Evolutionary conservation across 1,140 invertebrate species (phyloP).

Genomic region (Hyles vespertilio): DNA sequence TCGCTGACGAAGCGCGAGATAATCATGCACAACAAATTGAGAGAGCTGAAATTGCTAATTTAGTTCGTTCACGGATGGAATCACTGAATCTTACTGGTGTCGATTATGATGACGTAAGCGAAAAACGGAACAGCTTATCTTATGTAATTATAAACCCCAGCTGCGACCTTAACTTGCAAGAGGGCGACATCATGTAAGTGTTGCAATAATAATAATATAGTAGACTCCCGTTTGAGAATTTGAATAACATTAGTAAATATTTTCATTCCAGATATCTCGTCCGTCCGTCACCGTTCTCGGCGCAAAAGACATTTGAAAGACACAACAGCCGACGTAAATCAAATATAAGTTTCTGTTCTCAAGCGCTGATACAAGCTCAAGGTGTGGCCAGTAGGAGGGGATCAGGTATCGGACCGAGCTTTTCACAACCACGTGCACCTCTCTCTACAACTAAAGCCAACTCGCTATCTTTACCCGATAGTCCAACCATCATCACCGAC

Average conservation of each 20-base stretch:
- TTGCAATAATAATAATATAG: too few species aligned
- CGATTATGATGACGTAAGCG: slow-evolving; percentile 95
- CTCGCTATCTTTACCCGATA: slow-evolving; percentile 90
- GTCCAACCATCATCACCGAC: slow-evolving; percentile 85
- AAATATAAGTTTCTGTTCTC: slow-evolving; percentile 92
- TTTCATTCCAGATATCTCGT: slow-evolving; percentile 84
- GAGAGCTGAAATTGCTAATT: slow-evolving; percentile 94
- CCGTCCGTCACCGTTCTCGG: slow-evolving; percentile 92
- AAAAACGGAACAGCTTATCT: slow-evolving; percentile 93
- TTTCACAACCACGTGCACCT: slow-evolving; percentile 82
- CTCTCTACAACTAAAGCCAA: slow-evolving; percentile 90
- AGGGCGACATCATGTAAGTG: slow-evolving; percentile 95
- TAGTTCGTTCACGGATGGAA: slow-evolving; percentile 95
- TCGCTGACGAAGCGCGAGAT: slow-evolving; percentile 88
- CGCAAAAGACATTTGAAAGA: slow-evolving; percentile 94
- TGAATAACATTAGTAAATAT: background rate
- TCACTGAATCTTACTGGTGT: slow-evolving; percentile 91
- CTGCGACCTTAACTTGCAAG: slow-evolving; percentile 96
- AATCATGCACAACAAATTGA: slow-evolving; percentile 94
- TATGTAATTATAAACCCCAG: slow-evolving; percentile 99
- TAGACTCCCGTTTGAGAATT: too few species aligned
- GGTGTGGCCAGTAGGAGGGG: slow-evolving; percentile 73
- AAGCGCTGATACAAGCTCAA: slow-evolving; percentile 81
- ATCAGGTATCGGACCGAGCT: slow-evolving; percentile 78
- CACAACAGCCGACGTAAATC: slow-evolving; percentile 93